phyloP scores from a whole-genome alignment of 2,888 invertebrate genomes.

The Drosophila paranaensis region DNA sequence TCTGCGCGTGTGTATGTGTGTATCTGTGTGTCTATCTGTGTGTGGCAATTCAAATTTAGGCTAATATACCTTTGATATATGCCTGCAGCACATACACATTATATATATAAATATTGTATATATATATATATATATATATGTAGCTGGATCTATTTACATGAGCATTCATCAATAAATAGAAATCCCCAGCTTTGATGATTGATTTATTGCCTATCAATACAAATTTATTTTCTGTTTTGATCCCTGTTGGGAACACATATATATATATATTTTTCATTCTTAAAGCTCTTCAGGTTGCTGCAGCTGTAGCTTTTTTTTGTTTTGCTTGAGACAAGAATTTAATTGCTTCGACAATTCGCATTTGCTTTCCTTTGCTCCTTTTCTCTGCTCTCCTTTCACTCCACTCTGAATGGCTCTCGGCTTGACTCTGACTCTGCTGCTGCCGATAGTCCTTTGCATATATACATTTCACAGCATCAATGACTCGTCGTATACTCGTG shows the following conservation, averaged over 20 bases:
- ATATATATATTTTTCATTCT: constrained; percentile 8
- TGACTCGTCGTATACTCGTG: constrained; percentile 13
- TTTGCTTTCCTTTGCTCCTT: constrained; percentile 13
- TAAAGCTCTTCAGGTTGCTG: neutral
- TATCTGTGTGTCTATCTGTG: constrained; percentile 12
- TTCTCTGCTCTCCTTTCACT: constrained; percentile 7
- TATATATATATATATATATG: constrained; percentile 14
- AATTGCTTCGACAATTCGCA: constrained; percentile 62
- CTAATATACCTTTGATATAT: constrained; percentile 71
- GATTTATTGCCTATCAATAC: constrained; percentile 62
- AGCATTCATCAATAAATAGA: constrained; percentile 54
- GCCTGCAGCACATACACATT: constrained; percentile 34
- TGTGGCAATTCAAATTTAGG: constrained; percentile 71
- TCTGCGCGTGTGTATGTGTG: constrained; percentile 20
- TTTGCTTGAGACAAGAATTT: constrained; percentile 56
- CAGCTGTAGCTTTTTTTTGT: constrained; percentile 6
- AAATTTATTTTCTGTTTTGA: constrained; percentile 16
- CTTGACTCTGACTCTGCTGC: constrained; percentile 22
- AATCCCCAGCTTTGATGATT: constrained; percentile 65
- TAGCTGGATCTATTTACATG: neutral
- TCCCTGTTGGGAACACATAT: neutral
- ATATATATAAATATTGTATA: neutral
- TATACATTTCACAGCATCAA: constrained; percentile 58
- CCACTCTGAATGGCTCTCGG: neutral
- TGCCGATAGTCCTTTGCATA: constrained; percentile 54